Evolutionary conservation across 2,888 invertebrate genomes (phyloP).

Genomic region (Mythimna albipuncta): DNA sequence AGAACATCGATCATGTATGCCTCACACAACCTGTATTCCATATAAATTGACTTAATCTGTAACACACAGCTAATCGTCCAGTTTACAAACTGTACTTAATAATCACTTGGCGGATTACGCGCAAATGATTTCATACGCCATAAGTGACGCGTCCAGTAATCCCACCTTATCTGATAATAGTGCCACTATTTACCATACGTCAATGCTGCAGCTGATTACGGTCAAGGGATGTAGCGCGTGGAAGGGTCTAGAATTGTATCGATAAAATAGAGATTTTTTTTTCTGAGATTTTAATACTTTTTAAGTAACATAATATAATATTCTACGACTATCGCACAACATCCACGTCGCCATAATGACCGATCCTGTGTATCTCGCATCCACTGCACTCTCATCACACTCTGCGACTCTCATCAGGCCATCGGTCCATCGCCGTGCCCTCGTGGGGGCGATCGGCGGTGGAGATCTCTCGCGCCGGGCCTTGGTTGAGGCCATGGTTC

Average conservation of each 20-base stretch:
- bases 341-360: no score
- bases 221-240: slow-evolving; percentile 49
- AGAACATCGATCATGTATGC: slow-evolving; percentile 11
- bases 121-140: slow-evolving; percentile 57
- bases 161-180: slow-evolving; percentile 65
- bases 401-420: no score
- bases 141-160: slow-evolving; percentile 62
- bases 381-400: no score
- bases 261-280: no score
- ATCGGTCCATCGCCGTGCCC: no score
- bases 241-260: slow-evolving; percentile 20
- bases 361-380: no score
- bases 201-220: slow-evolving; percentile 62
- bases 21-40: slow-evolving; percentile 13
- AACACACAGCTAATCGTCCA: slow-evolving; percentile 39
- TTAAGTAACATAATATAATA: no score
- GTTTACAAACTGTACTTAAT: slow-evolving; percentile 57
- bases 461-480: no score
- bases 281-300: no score
- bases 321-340: no score
- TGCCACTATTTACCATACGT: slow-evolving; percentile 66
- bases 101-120: slow-evolving; percentile 59
- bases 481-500: no score
- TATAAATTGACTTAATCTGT: slow-evolving; percentile 42
- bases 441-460: no score